Percentiles rank a stretch among this genome's conserved stretches.
phyloP scores from a whole-genome alignment of 1,140 invertebrate species.

The Cepaea nemoralis region DNA sequence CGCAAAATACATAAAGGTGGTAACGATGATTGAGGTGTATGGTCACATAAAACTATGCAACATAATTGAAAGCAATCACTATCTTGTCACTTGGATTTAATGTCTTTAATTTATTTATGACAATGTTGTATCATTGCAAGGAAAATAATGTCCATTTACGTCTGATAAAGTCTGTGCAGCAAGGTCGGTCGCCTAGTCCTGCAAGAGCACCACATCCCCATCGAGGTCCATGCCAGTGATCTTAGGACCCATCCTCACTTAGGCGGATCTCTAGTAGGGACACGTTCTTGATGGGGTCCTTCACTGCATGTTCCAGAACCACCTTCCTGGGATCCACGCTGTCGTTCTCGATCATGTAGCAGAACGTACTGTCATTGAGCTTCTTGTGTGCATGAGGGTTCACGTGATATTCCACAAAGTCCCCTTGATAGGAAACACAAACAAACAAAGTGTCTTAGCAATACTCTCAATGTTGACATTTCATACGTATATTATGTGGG shows the following conservation, averaged over 20 bases:
- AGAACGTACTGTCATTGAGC: background rate
- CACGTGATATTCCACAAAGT: constrained; percentile 22
- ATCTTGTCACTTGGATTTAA: too few species aligned
- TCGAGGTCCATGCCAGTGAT: constrained; percentile 44
- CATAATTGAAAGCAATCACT: too few species aligned
- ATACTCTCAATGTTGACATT: too few species aligned
- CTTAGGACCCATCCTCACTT: constrained; percentile 19
- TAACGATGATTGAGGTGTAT: too few species aligned
- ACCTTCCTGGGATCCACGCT: constrained; percentile 18
- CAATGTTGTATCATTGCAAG: too few species aligned
- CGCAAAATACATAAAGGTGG: too few species aligned
- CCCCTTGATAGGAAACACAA: background rate
- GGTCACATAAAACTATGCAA: too few species aligned
- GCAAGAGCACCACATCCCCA: constrained; percentile 41
- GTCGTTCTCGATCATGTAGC: constrained; percentile 36
- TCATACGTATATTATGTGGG: too few species aligned
- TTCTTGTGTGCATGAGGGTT: constrained; percentile 31
- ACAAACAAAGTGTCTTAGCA: background rate
- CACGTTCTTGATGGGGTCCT: constrained; percentile 44
- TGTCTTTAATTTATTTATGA: too few species aligned
- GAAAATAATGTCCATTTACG: too few species aligned
- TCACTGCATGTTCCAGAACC: constrained; percentile 12
- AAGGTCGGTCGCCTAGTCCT: background rate
- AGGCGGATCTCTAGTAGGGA: constrained; percentile 40
- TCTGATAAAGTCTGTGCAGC: too few species aligned